Base-by-base conservation (phyloP, 2,113 vertebrate species). In the Zosterops japonicus region DNA sequence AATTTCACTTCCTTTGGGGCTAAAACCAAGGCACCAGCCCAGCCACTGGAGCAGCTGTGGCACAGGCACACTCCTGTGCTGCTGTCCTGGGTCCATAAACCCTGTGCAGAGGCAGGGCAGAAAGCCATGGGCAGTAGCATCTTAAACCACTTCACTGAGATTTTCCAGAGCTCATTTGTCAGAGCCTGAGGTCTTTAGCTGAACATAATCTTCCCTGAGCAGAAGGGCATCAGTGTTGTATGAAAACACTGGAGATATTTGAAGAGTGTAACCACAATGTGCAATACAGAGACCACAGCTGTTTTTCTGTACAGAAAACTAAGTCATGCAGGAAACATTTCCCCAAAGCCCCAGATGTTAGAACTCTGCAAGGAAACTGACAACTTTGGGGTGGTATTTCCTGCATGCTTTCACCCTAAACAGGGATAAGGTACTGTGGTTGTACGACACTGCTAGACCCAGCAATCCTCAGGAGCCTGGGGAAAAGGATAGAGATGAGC, bases 351-450 rank as follows among this genome's bases (percentile, higher is more conserved):
- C 29, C 9, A 12, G 46, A 31, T 3, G 1, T 49, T 13, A 72
- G n/a, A 39, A 76, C 11, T 24, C 14, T 0, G 0, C 11, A 21
- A 9, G 56, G 68, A 25, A 64, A 24, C 19, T 71, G 4, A 56
- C 29, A 72, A 20, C 11, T 14, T 49, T 49, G 9, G 20, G 25
- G 5, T 84, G 39, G 28, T 14, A 44, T 68, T 41, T 83, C n/a
- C 41, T 88, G 11, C 12, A 6, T 23, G 25, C 55, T 61, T 65
- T 57, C 50, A 72, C 14, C 17, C 49, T 36, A 31, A 80, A 53
- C 27, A 71, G 18, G n/a, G 12, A 21, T 8, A 36, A 83, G 24
- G 18, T 24, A 23, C 14, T 8, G 8, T 28, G 47, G 22, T 5
- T 75, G 47, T 17, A 11, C 9, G 53, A 41, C 49, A 25, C 8